A percentile compares a stretch with the other conserved stretches of the same genome.
Evolutionary conservation across 2,888 invertebrate genomes (phyloP).

Genomic region (Schrankia costaestrigalis): DNA sequence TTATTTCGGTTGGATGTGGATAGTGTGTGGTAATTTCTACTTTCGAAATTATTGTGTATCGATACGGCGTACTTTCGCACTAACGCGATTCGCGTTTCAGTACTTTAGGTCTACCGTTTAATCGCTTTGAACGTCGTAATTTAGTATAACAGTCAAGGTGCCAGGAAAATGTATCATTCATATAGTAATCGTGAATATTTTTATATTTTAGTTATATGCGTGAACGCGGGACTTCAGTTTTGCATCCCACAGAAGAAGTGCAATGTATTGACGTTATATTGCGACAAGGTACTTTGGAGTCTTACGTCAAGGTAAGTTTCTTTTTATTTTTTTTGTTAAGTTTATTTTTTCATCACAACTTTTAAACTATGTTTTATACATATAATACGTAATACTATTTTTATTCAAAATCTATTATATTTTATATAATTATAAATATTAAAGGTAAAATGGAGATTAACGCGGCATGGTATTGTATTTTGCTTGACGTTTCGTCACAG

Average conservation of each 20-base stretch:
- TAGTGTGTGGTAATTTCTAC: too few species aligned
- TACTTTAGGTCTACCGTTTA: neutral
- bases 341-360: neutral
- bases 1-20: too few species aligned
- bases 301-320: conserved; percentile 61
- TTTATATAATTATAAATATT: too few species aligned
- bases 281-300: conserved; percentile 87
- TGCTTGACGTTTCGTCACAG: too few species aligned
- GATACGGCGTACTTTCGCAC: too few species aligned
- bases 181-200: neutral
- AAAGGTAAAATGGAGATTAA: too few species aligned
- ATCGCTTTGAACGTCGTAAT: too few species aligned
- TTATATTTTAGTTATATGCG: conserved; percentile 55
- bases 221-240: conserved; percentile 52
- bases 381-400: neutral
- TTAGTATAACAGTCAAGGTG: neutral
- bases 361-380: neutral
- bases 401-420: too few species aligned
- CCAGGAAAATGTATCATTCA: neutral
- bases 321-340: neutral
- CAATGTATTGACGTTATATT: conserved; percentile 94
- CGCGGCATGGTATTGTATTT: too few species aligned
- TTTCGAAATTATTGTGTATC: too few species aligned
- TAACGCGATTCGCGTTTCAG: neutral
- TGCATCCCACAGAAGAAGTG: conserved; percentile 80